Evolutionary conservation across 2,113 vertebrate species (phyloP).

Genomic region (Pithys albifrons): DNA sequence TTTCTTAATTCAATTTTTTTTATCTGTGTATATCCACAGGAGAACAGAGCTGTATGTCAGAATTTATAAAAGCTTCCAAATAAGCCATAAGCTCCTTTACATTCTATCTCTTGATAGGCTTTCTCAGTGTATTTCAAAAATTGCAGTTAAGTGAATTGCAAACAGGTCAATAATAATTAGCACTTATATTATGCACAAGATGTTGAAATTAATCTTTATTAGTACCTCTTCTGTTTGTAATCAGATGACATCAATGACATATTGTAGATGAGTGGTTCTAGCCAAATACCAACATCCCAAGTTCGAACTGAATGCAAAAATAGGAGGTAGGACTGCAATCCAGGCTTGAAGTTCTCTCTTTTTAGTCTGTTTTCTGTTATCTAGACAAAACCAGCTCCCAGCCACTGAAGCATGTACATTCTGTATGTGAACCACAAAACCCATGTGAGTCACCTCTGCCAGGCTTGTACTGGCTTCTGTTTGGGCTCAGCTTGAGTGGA

Average conservation of each 20-base stretch:
- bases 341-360: not conserved
- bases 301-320: not conserved
- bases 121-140: not conserved
- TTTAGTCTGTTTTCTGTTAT: not conserved
- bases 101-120: not conserved
- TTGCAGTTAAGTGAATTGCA: not conserved
- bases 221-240: not conserved
- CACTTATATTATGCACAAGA: not conserved
- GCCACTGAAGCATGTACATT: not conserved
- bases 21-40: not conserved
- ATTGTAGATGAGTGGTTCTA: not conserved
- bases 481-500: not conserved
- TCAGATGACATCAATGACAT: not conserved
- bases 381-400: not conserved
- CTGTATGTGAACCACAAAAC: not conserved
- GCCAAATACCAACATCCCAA: not conserved
- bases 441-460: not conserved
- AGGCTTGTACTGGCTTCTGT: not conserved
- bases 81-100: not conserved
- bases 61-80: not conserved
- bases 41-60: not conserved
- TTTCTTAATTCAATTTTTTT: not conserved
- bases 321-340: not conserved
- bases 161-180: not conserved
- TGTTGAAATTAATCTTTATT: not conserved